A percentile compares a stretch with the other conserved stretches of the same genome.
These are phyloP conservation scores for Mylabris phalerata DNA, from an alignment of 1,140 invertebrate genomes.

Conservation along the genomic window DNA sequence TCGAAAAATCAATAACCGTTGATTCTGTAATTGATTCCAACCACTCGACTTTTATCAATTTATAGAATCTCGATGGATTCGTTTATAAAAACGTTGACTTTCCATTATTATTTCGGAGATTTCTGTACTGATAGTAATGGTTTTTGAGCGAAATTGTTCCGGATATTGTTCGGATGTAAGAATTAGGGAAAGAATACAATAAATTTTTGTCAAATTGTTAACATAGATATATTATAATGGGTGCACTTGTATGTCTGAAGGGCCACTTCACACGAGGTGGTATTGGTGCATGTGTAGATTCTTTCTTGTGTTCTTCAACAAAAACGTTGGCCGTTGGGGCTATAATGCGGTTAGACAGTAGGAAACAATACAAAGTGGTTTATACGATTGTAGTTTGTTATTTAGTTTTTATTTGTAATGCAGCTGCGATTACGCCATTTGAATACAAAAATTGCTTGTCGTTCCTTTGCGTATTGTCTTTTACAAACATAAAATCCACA, in stretches of 20 bases:
- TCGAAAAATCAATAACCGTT: not conserved
- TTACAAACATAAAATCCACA: too few species aligned
- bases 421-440: constrained; percentile 19
- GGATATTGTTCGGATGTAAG: not conserved
- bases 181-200: constrained; percentile 18
- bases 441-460: constrained; percentile 15
- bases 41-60: constrained; percentile 16
- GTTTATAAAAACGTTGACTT: constrained; percentile 22
- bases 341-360: constrained; percentile 26
- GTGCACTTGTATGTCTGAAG: constrained; percentile 16
- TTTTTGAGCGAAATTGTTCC: constrained; percentile 19
- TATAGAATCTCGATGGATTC: constrained; percentile 13
- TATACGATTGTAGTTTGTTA: constrained; percentile 18
- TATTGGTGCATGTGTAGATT: not conserved
- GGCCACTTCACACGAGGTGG: constrained; percentile 17
- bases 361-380: constrained; percentile 26
- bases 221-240: constrained; percentile 27
- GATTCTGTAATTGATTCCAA: constrained; percentile 2
- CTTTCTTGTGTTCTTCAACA: constrained; percentile 21
- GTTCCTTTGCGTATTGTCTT: not conserved
- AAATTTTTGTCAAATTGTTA: constrained; percentile 27
- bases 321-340: constrained; percentile 13
- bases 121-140: constrained; percentile 6
- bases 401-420: constrained; percentile 14
- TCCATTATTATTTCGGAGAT: constrained; percentile 5